Percentiles rank a stretch among this genome's conserved stretches.
phyloP scores from a whole-genome alignment of 2,797 vertebrate genomes.

The Loris lydekkerianus region DNA sequence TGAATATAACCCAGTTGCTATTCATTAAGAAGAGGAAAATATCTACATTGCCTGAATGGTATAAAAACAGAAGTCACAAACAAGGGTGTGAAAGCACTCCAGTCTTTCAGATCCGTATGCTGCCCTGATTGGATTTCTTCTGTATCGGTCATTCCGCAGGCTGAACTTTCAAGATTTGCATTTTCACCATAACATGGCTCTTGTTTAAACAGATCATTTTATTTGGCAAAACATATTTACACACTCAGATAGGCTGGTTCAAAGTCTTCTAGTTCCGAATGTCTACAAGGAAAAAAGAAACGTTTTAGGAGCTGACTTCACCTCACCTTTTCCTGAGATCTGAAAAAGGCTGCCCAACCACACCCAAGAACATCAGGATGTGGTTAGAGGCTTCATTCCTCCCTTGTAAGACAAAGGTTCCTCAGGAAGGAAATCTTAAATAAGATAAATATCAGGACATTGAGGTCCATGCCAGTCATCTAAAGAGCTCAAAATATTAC shows the following conservation, averaged over 20 bases:
- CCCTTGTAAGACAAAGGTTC: neutral
- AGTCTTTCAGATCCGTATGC: neutral
- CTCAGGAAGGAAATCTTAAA: slow-evolving; percentile 69
- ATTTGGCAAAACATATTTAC: slow-evolving; percentile 41
- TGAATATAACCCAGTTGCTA: neutral
- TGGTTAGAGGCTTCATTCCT: slow-evolving; percentile 35
- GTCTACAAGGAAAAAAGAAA: neutral
- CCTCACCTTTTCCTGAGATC: slow-evolving; percentile 25
- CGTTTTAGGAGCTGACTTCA: neutral
- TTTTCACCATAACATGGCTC: slow-evolving; percentile 12
- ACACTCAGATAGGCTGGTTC: neutral
- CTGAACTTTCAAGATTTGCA: slow-evolving; percentile 39
- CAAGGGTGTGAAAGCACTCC: neutral
- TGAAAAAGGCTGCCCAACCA: neutral
- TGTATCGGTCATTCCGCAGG: neutral
- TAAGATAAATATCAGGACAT: slow-evolving; percentile 49
- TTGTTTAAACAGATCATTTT: neutral
- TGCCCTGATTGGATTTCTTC: neutral
- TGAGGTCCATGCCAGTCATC: neutral
- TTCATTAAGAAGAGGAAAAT: neutral
- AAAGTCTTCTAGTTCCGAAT: slow-evolving; percentile 49
- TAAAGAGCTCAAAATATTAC: slow-evolving; percentile 48
- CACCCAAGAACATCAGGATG: neutral
- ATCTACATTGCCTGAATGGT: neutral
- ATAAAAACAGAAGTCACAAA: slow-evolving; percentile 31